These are phyloP conservation scores for Oxyura jamaicensis DNA, from an alignment of 2,113 vertebrate genomes.

Conservation along the genomic window DNA sequence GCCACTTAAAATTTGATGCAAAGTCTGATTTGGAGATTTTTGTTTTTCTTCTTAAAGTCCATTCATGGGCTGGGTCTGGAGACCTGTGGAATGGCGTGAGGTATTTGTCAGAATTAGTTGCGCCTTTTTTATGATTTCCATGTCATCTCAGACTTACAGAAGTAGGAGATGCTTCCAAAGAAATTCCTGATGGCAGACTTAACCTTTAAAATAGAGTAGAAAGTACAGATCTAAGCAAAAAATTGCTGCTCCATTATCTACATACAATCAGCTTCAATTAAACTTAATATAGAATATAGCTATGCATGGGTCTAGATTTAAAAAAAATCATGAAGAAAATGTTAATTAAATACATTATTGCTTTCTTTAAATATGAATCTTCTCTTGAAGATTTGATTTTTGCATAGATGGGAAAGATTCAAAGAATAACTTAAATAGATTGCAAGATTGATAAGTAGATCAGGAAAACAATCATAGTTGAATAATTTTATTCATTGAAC, in stretches of 20 bases:
- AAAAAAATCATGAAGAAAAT: not conserved
- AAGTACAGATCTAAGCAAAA: not conserved
- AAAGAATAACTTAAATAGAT: not conserved
- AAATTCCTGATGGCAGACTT: not conserved
- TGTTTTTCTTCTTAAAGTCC: not conserved
- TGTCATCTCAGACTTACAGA: not conserved
- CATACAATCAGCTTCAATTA: not conserved
- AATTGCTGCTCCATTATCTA: not conserved
- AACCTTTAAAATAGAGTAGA: not conserved
- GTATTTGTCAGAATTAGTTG: not conserved
- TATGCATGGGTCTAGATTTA: not conserved
- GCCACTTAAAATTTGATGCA: not conserved
- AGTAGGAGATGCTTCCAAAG: not conserved
- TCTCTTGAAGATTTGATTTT: not conserved
- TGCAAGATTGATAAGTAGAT: not conserved
- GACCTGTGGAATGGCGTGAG: not conserved
- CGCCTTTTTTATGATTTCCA: not conserved
- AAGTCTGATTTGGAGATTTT: not conserved
- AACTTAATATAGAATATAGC: not conserved
- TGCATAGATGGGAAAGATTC: not conserved
- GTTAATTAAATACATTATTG: not conserved
- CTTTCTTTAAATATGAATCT: not conserved
- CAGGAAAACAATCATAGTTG: not conserved
- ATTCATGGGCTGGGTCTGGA: not conserved
- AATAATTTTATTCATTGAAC: not conserved